These are phyloP conservation scores for Heliconius aoede DNA, from an alignment of 2,888 invertebrate genomes.

Conservation along the genomic window DNA sequence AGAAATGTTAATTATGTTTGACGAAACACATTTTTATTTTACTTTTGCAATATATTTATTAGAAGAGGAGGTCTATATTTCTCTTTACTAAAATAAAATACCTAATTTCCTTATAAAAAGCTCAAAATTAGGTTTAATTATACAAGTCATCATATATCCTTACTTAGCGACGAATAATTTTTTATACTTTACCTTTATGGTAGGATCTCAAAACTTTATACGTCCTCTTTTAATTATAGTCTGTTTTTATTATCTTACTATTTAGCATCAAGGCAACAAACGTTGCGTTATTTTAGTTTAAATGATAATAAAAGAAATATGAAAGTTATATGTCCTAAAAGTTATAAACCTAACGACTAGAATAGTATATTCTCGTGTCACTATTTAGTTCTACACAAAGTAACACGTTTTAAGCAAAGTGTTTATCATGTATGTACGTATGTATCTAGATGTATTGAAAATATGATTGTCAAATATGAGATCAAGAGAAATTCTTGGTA, in stretches of 20 bases:
- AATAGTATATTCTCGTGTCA: background rate
- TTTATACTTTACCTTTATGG: constrained; percentile 1
- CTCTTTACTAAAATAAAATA: background rate
- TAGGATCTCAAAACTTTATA: background rate
- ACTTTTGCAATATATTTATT: too few species aligned
- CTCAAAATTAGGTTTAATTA: background rate
- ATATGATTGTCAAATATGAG: too few species aligned
- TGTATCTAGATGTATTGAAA: too few species aligned
- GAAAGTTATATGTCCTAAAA: background rate
- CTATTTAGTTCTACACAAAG: background rate
- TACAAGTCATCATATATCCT: background rate
- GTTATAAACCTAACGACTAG: background rate
- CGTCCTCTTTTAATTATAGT: background rate
- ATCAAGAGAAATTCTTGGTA: too few species aligned
- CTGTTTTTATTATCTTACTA: background rate
- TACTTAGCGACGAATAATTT: background rate
- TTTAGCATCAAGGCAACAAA: background rate
- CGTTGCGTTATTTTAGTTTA: background rate
- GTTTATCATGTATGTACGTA: background rate
- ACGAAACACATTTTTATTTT: too few species aligned
- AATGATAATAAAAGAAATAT: background rate
- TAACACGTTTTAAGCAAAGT: background rate
- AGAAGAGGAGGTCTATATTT: background rate
- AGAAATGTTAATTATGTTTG: too few species aligned
- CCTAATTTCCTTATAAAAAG: background rate